phyloP scores from a whole-genome alignment of 2,113 vertebrate genomes.

The Ondatra zibethicus region DNA sequence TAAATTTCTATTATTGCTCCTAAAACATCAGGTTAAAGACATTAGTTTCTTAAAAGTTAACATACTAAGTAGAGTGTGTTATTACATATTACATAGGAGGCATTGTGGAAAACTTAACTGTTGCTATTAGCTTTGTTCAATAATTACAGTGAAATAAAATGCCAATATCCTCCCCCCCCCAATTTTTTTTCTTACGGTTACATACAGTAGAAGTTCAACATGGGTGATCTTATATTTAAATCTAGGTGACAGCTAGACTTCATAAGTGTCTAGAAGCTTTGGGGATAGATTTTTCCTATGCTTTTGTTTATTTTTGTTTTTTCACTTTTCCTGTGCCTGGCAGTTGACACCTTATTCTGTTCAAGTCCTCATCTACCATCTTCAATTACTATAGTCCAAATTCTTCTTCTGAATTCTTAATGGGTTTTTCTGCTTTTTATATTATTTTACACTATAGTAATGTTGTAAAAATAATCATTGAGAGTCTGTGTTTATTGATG shows the following conservation, averaged over 20 bases:
- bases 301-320: not conserved
- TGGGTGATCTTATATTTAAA: not conserved
- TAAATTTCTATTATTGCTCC: not conserved
- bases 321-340: not conserved
- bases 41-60: not conserved
- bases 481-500: not conserved
- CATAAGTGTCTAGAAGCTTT: not conserved
- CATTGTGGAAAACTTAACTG: conserved; percentile 15
- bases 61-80: not conserved
- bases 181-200: not conserved
- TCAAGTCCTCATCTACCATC: not conserved
- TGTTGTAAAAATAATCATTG: not conserved
- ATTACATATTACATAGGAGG: not conserved
- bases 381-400: not conserved
- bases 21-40: not conserved
- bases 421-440: not conserved
- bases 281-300: not conserved
- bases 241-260: not conserved
- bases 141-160: not conserved
- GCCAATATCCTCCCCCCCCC: not conserved
- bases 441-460: not conserved
- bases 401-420: not conserved
- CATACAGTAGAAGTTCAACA: not conserved
- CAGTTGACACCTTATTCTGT: not conserved
- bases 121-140: not conserved